Percentiles rank a stretch among this genome's conserved stretches.
phyloP scores from a whole-genome alignment of 2,797 vertebrate species.

The Siniperca undulata region DNA sequence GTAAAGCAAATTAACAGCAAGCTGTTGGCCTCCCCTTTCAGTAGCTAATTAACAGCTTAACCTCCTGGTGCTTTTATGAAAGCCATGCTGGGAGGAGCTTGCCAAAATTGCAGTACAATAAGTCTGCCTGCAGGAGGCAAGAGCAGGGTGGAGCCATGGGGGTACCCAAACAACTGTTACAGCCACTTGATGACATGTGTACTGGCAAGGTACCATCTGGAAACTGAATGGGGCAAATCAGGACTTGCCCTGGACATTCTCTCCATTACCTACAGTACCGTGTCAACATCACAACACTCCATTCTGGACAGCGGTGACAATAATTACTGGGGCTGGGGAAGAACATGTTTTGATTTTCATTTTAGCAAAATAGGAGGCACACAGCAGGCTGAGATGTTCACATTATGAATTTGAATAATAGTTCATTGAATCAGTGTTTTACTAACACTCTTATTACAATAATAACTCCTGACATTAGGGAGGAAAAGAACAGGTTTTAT shows the following conservation, averaged over 20 bases:
- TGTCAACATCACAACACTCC: slow-evolving; percentile 72
- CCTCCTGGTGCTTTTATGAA: slow-evolving; percentile 88
- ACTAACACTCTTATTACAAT: slow-evolving; percentile 21
- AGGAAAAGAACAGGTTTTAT: slow-evolving; percentile 21
- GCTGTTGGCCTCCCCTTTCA: slow-evolving; percentile 83
- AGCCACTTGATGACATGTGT: slow-evolving; percentile 81
- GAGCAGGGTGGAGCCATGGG: slow-evolving; percentile 76
- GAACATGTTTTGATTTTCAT: slow-evolving; percentile 60
- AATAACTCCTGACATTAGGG: slow-evolving; percentile 12
- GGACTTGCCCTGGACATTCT: slow-evolving; percentile 74
- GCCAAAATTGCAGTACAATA: slow-evolving; percentile 82
- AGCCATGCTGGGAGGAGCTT: slow-evolving; percentile 80
- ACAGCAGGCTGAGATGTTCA: slow-evolving; percentile 50
- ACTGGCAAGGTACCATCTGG: slow-evolving; percentile 81
- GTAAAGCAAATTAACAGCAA: slow-evolving; percentile 82
- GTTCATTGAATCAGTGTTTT: slow-evolving; percentile 24
- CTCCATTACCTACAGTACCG: slow-evolving; percentile 57
- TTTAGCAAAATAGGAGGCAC: slow-evolving; percentile 64
- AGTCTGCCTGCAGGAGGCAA: slow-evolving; percentile 86
- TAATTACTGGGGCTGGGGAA: slow-evolving; percentile 72
- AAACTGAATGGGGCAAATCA: slow-evolving; percentile 79
- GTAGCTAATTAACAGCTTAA: slow-evolving; percentile 89
- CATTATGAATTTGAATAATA: slow-evolving; percentile 52
- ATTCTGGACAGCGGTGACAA: slow-evolving; percentile 74
- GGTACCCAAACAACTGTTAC: slow-evolving; percentile 79